Conservation (phyloP, 2,888 invertebrate genomes). For the Rugalucina vietnamica region DNA sequence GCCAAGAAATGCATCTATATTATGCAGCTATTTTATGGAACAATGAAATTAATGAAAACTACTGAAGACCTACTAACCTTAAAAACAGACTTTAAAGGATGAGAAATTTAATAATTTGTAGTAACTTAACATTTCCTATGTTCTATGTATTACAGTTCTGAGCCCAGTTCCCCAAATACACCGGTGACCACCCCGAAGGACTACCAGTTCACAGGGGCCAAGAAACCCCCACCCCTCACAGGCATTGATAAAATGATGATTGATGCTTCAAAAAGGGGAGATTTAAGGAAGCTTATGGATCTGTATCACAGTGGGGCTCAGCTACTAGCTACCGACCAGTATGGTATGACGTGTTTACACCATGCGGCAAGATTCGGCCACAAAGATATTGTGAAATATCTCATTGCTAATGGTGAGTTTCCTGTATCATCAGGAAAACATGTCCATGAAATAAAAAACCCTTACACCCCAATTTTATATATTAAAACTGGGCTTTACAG, state of each 20-base stretch:
- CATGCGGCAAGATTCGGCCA: slow-evolving; percentile 94
- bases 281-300: slow-evolving; percentile 88
- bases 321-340: slow-evolving; percentile 79
- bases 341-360: slow-evolving; percentile 95
- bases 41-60: too few species aligned
- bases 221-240: slow-evolving; percentile 56
- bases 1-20: too few species aligned
- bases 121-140: too few species aligned
- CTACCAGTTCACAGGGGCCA: slow-evolving; percentile 60
- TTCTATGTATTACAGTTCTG: slow-evolving; percentile 79
- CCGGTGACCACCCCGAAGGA: slow-evolving; percentile 60
- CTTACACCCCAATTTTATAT: too few species aligned
- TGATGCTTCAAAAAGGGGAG: slow-evolving; percentile 83
- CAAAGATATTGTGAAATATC: slow-evolving; percentile 94
- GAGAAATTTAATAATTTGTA: too few species aligned
- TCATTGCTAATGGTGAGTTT: slow-evolving; percentile 89
- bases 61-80: too few species aligned
- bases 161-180: slow-evolving; percentile 77
- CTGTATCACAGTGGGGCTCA: slow-evolving; percentile 90
- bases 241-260: slow-evolving; percentile 78
- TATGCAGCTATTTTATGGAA: too few species aligned
- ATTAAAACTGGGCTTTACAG: not conserved
- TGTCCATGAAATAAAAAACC: too few species aligned
- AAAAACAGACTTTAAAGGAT: too few species aligned
- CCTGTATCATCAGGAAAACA: too few species aligned